A percentile compares a stretch with the other conserved stretches of the same genome.
Conservation (phyloP, 2,888 invertebrate genomes). For the Coleophora flavipennella region DNA sequence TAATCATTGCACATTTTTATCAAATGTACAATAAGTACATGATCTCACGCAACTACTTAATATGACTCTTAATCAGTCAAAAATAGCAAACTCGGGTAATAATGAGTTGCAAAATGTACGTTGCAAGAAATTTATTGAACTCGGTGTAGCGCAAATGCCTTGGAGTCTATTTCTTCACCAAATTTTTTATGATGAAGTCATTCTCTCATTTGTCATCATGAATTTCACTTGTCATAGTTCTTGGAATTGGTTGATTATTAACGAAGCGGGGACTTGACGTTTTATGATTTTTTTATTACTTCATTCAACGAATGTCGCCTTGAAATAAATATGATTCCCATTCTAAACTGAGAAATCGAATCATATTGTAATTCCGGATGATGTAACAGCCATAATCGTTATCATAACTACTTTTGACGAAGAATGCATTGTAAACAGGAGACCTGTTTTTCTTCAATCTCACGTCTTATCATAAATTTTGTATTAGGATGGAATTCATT, state of each 20-base stretch:
- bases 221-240: too few species aligned
- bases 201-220: not conserved
- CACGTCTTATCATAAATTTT: not conserved
- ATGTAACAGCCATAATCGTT: not conserved
- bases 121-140: not conserved
- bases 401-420: not conserved
- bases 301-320: too few species aligned
- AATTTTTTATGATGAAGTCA: not conserved
- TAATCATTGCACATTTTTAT: not conserved
- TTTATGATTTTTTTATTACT: too few species aligned
- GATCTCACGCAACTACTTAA: not conserved
- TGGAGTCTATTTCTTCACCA: not conserved
- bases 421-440: not conserved
- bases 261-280: too few species aligned
- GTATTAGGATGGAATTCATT: not conserved
- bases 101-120: not conserved
- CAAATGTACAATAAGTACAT: not conserved
- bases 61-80: not conserved
- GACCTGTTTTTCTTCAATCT: not conserved
- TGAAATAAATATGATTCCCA: too few species aligned
- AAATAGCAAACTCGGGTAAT: not conserved
- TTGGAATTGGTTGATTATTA: too few species aligned
- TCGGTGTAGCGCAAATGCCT: not conserved
- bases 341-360: not conserved
- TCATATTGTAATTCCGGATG: not conserved